Evolutionary conservation across 2,888 invertebrate genomes (phyloP), one percentile per base, ranked within the genome.

Genomic region (Galerucella pusilla): DNA sequence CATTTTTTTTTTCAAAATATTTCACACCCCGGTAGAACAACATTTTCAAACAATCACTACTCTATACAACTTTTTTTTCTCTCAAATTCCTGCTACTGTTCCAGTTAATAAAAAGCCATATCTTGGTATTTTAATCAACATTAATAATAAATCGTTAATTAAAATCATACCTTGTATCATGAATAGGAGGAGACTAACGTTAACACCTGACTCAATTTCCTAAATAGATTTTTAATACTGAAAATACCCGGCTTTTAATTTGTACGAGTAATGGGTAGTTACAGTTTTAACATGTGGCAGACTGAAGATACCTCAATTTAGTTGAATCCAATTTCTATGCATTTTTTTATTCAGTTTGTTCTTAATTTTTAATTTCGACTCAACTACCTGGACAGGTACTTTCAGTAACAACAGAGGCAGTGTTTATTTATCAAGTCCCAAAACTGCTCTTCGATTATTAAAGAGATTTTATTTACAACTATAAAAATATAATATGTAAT

Each of bases 91-190:
- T 78, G 83, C 83, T 83, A 83, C 83, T 80, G 83, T 82, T 82
- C 75, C 76, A 80, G 76, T 79, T 81, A 79, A 77, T 78, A 78
- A 78, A 75, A 75, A 78, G 77, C 69, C 73, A 75, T 82, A 82
- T 82, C 82, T 80, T 28, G 68, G 68, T 66, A 64, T 75, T 78
- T 78, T 81, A 81, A 83, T 83, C 82, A 84, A 82, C 83, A 84
- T 85, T 84, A 85, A 84, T 85, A 84, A 84, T 82, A 81, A 83
- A 83, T 81, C 80, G 80, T 83, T 84, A 84, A 85, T 85, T 85
- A 85, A 84, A 84, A 83, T 80, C 81, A 80, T 83, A 82, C 81
- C 82, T 83, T 79, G 79, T 74, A 75, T 70, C 70, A 67, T 70
- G 71, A 70, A 78, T 79, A 78, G 81, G 80, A 76, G 80, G 80